These are phyloP conservation scores for Platycercus adscitus DNA, from an alignment of 2,113 vertebrate species.

Conservation along the genomic window DNA sequence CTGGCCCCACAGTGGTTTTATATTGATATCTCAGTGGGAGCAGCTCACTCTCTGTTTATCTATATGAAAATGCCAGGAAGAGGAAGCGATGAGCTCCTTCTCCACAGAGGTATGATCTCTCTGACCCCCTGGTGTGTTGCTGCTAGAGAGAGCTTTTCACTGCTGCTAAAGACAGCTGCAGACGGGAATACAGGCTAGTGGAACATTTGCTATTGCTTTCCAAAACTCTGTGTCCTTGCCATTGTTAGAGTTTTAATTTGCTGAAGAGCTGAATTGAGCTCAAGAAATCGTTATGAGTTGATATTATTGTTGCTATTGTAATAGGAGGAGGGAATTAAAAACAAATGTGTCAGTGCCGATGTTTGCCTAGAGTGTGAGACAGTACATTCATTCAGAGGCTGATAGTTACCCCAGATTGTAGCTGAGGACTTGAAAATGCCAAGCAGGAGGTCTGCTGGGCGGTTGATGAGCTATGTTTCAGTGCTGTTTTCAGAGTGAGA, in stretches of 20 bases:
- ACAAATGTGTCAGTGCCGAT: background rate
- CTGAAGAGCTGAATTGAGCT: background rate
- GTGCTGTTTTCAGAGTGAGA: rapidly evolving
- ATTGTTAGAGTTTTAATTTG: background rate
- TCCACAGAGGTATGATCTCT: background rate
- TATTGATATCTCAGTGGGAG: background rate
- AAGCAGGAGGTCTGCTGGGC: background rate
- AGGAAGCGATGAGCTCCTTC: background rate
- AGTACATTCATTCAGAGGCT: background rate
- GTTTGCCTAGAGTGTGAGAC: background rate
- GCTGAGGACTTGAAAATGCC: background rate
- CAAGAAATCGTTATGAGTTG: background rate
- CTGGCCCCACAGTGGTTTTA: background rate
- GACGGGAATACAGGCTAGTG: background rate
- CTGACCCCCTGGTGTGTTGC: rapidly evolving
- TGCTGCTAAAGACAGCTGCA: background rate
- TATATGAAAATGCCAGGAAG: background rate
- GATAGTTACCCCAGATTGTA: background rate
- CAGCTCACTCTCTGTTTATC: background rate
- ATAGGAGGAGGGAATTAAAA: conserved; percentile 2
- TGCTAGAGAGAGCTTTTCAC: background rate
- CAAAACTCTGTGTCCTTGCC: background rate
- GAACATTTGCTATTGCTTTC: background rate
- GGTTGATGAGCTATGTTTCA: background rate
- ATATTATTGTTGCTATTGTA: background rate